Evolutionary conservation across 2,113 vertebrate genomes (phyloP).

Genomic region (Nanorana parkeri): DNA sequence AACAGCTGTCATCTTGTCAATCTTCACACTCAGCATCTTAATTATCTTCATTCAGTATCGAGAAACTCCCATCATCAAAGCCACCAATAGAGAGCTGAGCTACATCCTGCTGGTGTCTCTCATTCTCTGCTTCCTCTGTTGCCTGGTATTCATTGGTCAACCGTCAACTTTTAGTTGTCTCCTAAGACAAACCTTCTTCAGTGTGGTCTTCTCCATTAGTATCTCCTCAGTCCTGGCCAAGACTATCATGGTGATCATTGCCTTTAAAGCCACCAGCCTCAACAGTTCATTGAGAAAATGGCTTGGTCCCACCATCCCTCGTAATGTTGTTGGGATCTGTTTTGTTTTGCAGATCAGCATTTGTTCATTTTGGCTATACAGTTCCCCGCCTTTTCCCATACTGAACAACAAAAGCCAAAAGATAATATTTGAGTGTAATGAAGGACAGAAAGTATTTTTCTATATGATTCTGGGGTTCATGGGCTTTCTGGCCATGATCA

Average conservation of each 20-base stretch:
- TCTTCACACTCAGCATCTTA: conserved; percentile 33
- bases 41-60: conserved; percentile 41
- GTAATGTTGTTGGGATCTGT: conserved; percentile 55
- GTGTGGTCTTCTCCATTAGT: conserved; percentile 75
- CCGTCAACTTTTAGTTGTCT: conserved; percentile 74
- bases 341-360: conserved; percentile 43
- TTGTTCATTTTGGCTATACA: conserved; percentile 50
- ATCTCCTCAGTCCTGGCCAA: conserved; percentile 78
- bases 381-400: conserved; percentile 46
- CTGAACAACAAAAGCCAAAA: conserved; percentile 14
- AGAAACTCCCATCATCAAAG: conserved; percentile 52
- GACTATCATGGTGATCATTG: conserved; percentile 76
- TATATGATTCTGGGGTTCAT: conserved; percentile 43
- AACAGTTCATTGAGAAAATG: conserved; percentile 74
- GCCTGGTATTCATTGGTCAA: conserved; percentile 34
- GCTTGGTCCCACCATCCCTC: conserved; percentile 74
- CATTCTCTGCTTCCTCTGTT: conserved; percentile 54
- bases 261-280: conserved; percentile 75
- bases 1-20: background rate
- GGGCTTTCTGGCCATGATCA: conserved; percentile 37
- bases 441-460: conserved; percentile 41
- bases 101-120: conserved; percentile 50
- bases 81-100: conserved; percentile 54
- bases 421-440: conserved; percentile 55
- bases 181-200: conserved; percentile 74